phyloP scores from a whole-genome alignment of 1,140 invertebrate species.

The Aethina tumida region DNA sequence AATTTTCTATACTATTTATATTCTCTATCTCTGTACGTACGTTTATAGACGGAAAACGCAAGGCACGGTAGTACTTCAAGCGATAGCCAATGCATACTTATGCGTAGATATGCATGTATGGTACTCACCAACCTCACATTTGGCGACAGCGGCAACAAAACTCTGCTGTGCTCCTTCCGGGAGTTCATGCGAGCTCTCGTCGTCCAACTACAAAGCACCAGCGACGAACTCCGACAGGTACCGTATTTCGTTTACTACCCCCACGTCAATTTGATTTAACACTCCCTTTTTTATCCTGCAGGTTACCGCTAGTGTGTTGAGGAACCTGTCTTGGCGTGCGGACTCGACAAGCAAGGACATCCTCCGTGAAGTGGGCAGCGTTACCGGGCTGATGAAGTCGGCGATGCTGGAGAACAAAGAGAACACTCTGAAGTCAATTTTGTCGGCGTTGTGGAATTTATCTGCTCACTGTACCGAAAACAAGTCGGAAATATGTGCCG shows the following conservation, averaged over 20 bases:
- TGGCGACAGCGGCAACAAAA: conserved; percentile 92
- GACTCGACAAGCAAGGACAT: conserved; percentile 84
- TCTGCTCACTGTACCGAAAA: conserved; percentile 92
- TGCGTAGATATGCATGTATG: conserved; percentile 90
- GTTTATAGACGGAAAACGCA: conserved; percentile 60
- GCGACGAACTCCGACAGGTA: conserved; percentile 84
- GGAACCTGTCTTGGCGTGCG: conserved; percentile 95
- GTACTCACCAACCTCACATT: conserved; percentile 95
- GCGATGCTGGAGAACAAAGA: conserved; percentile 88
- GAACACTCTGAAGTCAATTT: conserved; percentile 85
- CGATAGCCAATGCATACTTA: conserved; percentile 75
- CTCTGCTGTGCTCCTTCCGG: conserved; percentile 81
- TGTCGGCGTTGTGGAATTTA: conserved; percentile 94
- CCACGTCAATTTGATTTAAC: too few relatives aligned
- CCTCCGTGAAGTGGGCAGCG: conserved; percentile 82
- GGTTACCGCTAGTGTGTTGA: conserved; percentile 86
- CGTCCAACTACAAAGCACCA: conserved; percentile 74
- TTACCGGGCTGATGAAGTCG: conserved; percentile 71
- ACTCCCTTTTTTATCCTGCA: too few relatives aligned
- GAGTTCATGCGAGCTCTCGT: conserved; percentile 86
- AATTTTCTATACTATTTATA: too few relatives aligned
- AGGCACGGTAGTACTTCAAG: conserved; percentile 67
- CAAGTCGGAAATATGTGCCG: conserved; percentile 86
- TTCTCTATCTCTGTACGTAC: too few relatives aligned
- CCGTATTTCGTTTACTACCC: too few relatives aligned